Evolutionary conservation across 2,113 vertebrate species (phyloP), one percentile per base, ranked within the genome.

Genomic region (Osmerus eperlanus): DNA sequence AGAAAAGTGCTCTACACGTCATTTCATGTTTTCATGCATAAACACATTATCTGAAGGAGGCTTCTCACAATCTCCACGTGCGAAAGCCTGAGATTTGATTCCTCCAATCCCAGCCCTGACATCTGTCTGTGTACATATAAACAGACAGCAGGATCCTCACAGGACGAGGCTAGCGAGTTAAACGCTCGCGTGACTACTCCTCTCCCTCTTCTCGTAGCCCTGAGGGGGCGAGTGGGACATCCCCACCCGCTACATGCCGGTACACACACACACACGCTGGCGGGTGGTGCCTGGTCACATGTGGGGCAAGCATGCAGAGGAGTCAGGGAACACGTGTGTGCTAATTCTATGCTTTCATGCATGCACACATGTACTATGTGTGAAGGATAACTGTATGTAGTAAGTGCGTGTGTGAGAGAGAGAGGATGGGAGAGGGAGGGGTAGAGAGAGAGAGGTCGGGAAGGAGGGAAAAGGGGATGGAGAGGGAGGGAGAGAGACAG

Each of bases 91-190:
- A 78, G 77, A 78, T 66, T 65, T 83, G 53, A 80, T 79, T 79
- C 66, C 72, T 79, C 73, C 71, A 32, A 11, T 80, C 78, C 72
- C 66, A 76, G 70, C 65, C 9, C 29, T 64, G 81, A 85, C 87
- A 87, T 87, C 87, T 85, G 85, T 82, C 81, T 79, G 77, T 81
- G 64, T 55, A 21, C n/a, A 78, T 81, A 83, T 70, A 75, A 86
- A 78, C 85, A 86, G 82, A 85, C 77, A 81, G 51, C 12, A 6
- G 28, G 52, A 70, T 78, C 61, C 80, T 82, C 77, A 41, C 54
- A 82, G 79, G 84, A 78, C 66, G 41, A 58, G 75, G 71, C 76
- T 82, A 74, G 81, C 79, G 85, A 83, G 86, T n/a, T 21, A 51
- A 51, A 51, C 16, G 36, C n/a, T 65, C 18, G 32, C n/a, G 8